phyloP scores from a whole-genome alignment of 2,797 vertebrate species.

The Tarsius wallacei region DNA sequence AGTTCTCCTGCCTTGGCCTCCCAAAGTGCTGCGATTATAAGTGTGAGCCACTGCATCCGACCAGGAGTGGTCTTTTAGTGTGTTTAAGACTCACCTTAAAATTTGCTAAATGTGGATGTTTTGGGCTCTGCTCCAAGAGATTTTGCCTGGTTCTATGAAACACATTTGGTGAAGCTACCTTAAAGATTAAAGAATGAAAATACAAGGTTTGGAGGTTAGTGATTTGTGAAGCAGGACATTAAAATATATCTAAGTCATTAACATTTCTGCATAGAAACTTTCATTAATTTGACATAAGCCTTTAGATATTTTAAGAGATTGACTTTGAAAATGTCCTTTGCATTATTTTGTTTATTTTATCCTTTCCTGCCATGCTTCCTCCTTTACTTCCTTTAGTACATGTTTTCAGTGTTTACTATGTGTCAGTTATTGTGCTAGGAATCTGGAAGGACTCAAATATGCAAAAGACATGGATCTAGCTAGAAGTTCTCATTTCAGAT shows the following conservation, averaged over 20 bases:
- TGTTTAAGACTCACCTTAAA: not conserved
- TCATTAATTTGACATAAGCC: constrained; percentile 16
- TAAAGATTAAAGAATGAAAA: constrained; percentile 49
- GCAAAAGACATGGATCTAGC: not conserved
- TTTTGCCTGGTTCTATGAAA: constrained; percentile 46
- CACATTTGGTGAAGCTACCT: constrained; percentile 2
- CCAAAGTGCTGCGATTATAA: too few relatives aligned
- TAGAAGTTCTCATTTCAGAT: not conserved
- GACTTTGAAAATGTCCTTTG: constrained; percentile 53
- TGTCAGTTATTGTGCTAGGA: constrained; percentile 22
- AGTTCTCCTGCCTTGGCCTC: too few relatives aligned
- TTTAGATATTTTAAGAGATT: constrained; percentile 68
- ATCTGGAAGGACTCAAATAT: constrained; percentile 29
- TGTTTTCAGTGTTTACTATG: constrained; percentile 7
- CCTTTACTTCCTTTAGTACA: constrained; percentile 54
- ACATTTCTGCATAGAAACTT: constrained; percentile 44
- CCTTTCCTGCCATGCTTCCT: not conserved
- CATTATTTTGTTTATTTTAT: constrained; percentile 25
- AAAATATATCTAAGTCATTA: constrained; percentile 64
- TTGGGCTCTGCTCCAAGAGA: not conserved
- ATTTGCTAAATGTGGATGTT: constrained; percentile 24
- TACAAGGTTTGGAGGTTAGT: constrained; percentile 26
- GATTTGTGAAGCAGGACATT: constrained; percentile 67
- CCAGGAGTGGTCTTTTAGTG: not conserved
- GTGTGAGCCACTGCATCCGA: too few relatives aligned